Conservation (phyloP, 1,140 invertebrate genomes). For the Brachionus sp. region DNA sequence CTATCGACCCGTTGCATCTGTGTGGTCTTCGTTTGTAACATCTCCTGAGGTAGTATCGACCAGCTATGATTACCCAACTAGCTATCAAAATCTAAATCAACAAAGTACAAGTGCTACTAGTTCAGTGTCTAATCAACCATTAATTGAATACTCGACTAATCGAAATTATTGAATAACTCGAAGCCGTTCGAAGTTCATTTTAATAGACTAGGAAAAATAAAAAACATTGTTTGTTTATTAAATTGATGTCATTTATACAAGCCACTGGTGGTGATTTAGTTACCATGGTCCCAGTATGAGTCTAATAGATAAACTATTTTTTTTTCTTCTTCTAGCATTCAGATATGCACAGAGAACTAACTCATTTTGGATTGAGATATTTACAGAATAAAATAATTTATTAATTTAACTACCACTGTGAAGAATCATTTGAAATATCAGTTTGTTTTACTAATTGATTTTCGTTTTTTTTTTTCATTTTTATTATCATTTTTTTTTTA, state of each 20-base stretch:
- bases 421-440: constrained; percentile 1
- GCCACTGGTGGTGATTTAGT: background rate
- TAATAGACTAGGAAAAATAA: background rate
- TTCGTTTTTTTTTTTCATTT: background rate
- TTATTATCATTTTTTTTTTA: background rate
- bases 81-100: background rate
- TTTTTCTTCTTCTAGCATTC: background rate
- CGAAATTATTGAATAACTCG: constrained; percentile 11
- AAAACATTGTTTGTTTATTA: constrained; percentile 23
- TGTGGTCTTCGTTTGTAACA: constrained; percentile 11
- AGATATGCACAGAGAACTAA: background rate
- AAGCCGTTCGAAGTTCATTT: background rate
- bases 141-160: constrained; percentile 1
- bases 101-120: background rate
- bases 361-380: background rate
- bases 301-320: constrained; percentile 38
- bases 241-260: background rate
- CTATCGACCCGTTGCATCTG: background rate
- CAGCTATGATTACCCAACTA: constrained; percentile 7
- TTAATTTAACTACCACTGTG: constrained; percentile 39
- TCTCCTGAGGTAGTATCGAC: background rate
- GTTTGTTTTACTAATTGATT: background rate
- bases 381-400: constrained; percentile 22
- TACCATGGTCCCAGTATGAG: constrained; percentile 23
- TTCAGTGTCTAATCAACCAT: background rate